Evolutionary conservation across 2,797 vertebrate species (phyloP).

Genomic region (Hyperoplus immaculatus): DNA sequence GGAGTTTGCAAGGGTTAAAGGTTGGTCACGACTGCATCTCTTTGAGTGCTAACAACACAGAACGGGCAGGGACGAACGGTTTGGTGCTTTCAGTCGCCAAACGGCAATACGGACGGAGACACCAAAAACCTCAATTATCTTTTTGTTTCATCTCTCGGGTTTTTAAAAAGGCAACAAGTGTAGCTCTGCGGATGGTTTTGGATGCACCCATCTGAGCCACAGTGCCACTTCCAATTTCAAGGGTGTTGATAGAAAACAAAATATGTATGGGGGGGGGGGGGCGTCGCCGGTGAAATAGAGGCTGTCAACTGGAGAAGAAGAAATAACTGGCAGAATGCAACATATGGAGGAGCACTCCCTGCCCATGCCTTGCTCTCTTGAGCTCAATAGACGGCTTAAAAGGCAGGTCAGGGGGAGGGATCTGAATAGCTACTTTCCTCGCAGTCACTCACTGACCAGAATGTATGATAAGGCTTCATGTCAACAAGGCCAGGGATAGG

Average conservation of each 20-base stretch:
- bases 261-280: conserved; percentile 80
- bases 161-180: conserved; percentile 68
- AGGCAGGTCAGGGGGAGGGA: conserved; percentile 86
- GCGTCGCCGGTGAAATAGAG: conserved; percentile 78
- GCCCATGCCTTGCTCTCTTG: conserved; percentile 77
- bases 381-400: conserved; percentile 85
- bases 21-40: conserved; percentile 41
- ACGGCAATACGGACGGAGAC: conserved; percentile 50
- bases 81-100: conserved; percentile 54
- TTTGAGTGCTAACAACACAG: conserved; percentile 30
- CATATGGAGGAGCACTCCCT: conserved; percentile 72
- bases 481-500: conserved; percentile 89
- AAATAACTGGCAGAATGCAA: conserved; percentile 72
- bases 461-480: conserved; percentile 90
- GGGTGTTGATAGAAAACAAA: conserved; percentile 83
- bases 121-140: conserved; percentile 70
- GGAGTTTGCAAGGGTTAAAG: conserved; percentile 64
- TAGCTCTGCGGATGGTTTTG: conserved; percentile 63
- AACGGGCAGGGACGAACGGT: conserved; percentile 50
- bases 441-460: conserved; percentile 89
- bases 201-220: conserved; percentile 65
- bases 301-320: conserved; percentile 64
- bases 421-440: conserved; percentile 87
- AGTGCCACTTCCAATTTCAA: conserved; percentile 79
- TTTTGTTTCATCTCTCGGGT: conserved; percentile 66